Conservation (phyloP, 2,113 vertebrate species). For the Anguilla rostrata region DNA sequence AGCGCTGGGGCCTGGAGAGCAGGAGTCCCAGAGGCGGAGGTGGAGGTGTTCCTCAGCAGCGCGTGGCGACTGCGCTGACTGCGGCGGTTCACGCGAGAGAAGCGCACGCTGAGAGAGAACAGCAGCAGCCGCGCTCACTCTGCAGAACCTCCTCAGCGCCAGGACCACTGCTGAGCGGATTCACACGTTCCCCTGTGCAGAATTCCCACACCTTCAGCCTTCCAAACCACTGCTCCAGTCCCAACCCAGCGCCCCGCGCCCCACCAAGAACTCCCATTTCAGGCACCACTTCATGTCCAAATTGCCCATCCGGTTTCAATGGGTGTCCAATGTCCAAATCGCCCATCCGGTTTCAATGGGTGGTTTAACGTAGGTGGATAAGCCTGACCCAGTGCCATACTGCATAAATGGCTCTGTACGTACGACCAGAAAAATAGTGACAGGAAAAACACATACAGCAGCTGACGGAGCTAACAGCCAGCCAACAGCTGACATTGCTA, state of each 20-base stretch:
- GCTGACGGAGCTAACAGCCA: constrained; percentile 32
- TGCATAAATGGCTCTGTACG: background rate
- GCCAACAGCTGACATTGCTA: background rate
- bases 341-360: constrained; percentile 22
- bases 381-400: background rate
- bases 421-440: constrained; percentile 30
- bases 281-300: constrained; percentile 27
- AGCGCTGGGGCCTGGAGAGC: background rate
- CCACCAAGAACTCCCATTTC: constrained; percentile 11
- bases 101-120: background rate
- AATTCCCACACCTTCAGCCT: constrained; percentile 35
- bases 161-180: constrained; percentile 30
- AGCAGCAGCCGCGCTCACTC: background rate
- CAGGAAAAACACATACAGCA: constrained; percentile 16
- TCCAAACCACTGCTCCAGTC: constrained; percentile 36
- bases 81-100: too few relatives aligned
- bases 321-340: constrained; percentile 30
- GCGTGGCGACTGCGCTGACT: background rate
- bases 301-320: constrained; percentile 32
- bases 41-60: background rate
- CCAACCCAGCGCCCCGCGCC: background rate
- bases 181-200: constrained; percentile 32
- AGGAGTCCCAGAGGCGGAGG: background rate
- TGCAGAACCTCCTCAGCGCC: background rate
- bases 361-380: background rate